Evolutionary conservation across 2,113 vertebrate genomes (phyloP).

Genomic region (Hippocampus zosterae): DNA sequence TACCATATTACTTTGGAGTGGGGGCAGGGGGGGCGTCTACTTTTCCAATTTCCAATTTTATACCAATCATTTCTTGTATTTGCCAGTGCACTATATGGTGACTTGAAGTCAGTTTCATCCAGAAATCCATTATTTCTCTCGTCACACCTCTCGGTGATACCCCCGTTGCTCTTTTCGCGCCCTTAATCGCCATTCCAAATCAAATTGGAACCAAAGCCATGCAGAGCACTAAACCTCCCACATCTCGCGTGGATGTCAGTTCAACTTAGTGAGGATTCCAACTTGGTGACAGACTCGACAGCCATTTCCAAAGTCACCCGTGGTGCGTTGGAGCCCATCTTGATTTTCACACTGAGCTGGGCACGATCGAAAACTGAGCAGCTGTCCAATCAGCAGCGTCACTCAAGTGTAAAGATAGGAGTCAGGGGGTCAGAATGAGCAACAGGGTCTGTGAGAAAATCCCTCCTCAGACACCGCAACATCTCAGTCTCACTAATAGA

Average conservation of each 20-base stretch:
- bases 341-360: constrained; percentile 56
- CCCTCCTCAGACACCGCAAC: constrained; percentile 21
- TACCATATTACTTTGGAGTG: background rate
- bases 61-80: constrained; percentile 31
- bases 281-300: constrained; percentile 40
- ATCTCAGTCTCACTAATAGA: constrained; percentile 40
- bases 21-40: background rate
- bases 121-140: constrained; percentile 47
- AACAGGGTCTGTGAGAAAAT: constrained; percentile 29
- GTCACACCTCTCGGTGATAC: constrained; percentile 26
- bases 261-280: constrained; percentile 55
- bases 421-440: constrained; percentile 59
- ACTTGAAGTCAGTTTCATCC: constrained; percentile 12
- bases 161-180: constrained; percentile 9
- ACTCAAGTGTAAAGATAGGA: constrained; percentile 62
- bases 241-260: constrained; percentile 46
- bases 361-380: constrained; percentile 51
- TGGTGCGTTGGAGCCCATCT: constrained; percentile 45
- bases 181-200: constrained; percentile 17
- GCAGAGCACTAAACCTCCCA: constrained; percentile 15
- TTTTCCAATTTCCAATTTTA: constrained; percentile 7
- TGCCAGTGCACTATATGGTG: constrained; percentile 6
- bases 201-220: constrained; percentile 29
- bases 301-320: constrained; percentile 57
- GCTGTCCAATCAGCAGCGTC: constrained; percentile 66